Evolutionary conservation across 2,113 vertebrate species (phyloP), one percentile per base, ranked within the genome.

Genomic region (Pseudorasbora parva): DNA sequence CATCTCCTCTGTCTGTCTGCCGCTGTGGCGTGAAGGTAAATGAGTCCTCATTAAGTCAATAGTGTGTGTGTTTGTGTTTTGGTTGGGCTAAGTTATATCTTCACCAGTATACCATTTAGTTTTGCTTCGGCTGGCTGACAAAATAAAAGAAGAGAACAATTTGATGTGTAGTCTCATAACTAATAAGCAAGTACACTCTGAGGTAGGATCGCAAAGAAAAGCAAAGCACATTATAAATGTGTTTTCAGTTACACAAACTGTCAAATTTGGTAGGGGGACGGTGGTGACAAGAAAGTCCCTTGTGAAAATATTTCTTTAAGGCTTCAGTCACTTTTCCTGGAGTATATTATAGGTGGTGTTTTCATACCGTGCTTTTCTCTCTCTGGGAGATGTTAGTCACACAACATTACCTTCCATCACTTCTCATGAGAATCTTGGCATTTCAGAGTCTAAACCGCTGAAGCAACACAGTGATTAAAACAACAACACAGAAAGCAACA

Each of bases 371-470:
- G 7, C 14, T 43, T 54, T 49, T n/a, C n/a, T 27, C 30, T 76
- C 71, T 23, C 49, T 71, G 82, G 27, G 68, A 77, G 8, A n/a
- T 81, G 80, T 81, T 77, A 77, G 86, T 84, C 72, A 81, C 86
- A 56, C 71, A 25, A 72, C 78, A 77, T 84, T 87, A 84, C 49
- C 82, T 86, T 33, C 43, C 64, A 57, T 71, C 71, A 76, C 54
- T 60, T 84, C 82, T 84, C 41, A 10, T 25, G 72, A 64, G 57
- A 56, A 23, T 80, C 82, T 57, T 68, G 69, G 30, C 62, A 83
- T 77, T 83, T 83, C n/a, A 49, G 10, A 62, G 54, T 68, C 75
- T 54, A 41, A 21, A 21, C 27, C 69, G 62, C 72, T 33, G 51
- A 71, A 76, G 17, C 64, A 54, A 69, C 37, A n/a, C 30, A 11